Conservation (phyloP, 2,113 vertebrate genomes). For the Chlorodrepanis virens region DNA sequence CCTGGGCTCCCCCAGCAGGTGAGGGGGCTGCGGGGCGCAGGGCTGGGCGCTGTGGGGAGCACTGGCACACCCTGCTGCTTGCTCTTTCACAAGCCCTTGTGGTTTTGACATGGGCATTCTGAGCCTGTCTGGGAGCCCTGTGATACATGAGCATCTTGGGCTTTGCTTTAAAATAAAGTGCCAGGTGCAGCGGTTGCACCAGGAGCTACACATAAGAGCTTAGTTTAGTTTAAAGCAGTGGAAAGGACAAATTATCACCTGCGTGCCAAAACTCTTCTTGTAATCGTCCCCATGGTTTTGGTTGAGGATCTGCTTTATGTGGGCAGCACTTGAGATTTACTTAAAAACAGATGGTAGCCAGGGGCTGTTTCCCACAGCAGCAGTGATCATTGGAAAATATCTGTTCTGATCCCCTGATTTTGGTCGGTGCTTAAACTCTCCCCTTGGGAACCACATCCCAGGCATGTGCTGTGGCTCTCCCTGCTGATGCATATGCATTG, state of each 20-base stretch:
- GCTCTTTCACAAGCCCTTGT: fast-evolving
- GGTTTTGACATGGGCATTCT: background rate
- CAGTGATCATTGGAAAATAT: background rate
- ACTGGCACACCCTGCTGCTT: fast-evolving
- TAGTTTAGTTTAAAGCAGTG: background rate
- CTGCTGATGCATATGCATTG: background rate
- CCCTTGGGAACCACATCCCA: background rate
- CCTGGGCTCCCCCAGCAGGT: background rate
- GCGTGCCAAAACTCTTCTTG: background rate
- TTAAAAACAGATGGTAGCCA: background rate
- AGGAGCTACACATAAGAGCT: fast-evolving
- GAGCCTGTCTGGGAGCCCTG: background rate
- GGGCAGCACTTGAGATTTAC: background rate
- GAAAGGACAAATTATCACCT: background rate
- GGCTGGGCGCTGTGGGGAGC: fast-evolving
- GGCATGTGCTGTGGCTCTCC: background rate
- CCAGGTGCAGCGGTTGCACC: fast-evolving
- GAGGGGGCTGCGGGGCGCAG: background rate
- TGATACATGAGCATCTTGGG: fast-evolving
- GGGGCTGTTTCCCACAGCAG: fast-evolving
- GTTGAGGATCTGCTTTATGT: background rate
- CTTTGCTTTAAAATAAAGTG: background rate
- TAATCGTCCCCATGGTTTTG: fast-evolving
- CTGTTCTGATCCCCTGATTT: fast-evolving
- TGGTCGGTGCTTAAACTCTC: background rate